Conservation (phyloP, 2,113 vertebrate species). For the Abramis brama region DNA sequence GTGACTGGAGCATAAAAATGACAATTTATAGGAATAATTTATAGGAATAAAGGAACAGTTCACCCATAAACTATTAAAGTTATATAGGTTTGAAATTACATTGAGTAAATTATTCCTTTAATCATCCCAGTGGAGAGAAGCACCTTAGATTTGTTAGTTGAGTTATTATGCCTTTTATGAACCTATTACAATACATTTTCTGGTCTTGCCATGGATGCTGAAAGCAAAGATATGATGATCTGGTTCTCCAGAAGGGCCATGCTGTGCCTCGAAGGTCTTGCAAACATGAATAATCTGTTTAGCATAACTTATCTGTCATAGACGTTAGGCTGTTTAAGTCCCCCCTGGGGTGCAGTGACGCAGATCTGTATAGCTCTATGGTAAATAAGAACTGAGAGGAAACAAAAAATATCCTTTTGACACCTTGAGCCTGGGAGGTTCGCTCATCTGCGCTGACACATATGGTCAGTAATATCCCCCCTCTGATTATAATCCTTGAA, state of each 20-base stretch:
- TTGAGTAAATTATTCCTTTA: constrained; percentile 8
- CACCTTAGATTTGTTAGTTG: constrained; percentile 27
- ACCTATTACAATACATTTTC: constrained; percentile 23
- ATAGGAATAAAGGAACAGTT: not conserved
- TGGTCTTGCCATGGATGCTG: constrained; percentile 36
- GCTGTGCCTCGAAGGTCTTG: constrained; percentile 52
- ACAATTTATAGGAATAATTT: too few relatives aligned
- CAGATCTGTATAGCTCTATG: constrained; percentile 64
- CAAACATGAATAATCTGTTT: constrained; percentile 68
- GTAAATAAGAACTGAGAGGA: constrained; percentile 69
- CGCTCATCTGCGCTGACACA: constrained; percentile 71
- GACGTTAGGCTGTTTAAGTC: constrained; percentile 58
- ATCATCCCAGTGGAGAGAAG: constrained; percentile 1
- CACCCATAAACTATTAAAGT: not conserved
- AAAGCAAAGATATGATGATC: constrained; percentile 65
- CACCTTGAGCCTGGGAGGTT: constrained; percentile 68
- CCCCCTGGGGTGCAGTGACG: constrained; percentile 64
- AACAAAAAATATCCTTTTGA: constrained; percentile 62
- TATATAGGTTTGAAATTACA: not conserved
- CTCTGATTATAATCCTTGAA: constrained; percentile 76
- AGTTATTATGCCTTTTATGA: constrained; percentile 14
- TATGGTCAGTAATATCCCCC: constrained; percentile 76
- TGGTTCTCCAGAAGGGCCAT: constrained; percentile 54
- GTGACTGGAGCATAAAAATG: constrained; percentile 58
- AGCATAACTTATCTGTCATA: constrained; percentile 72